Evolutionary conservation across 2,113 vertebrate species (phyloP).

Genomic region (Okapia johnstoni): DNA sequence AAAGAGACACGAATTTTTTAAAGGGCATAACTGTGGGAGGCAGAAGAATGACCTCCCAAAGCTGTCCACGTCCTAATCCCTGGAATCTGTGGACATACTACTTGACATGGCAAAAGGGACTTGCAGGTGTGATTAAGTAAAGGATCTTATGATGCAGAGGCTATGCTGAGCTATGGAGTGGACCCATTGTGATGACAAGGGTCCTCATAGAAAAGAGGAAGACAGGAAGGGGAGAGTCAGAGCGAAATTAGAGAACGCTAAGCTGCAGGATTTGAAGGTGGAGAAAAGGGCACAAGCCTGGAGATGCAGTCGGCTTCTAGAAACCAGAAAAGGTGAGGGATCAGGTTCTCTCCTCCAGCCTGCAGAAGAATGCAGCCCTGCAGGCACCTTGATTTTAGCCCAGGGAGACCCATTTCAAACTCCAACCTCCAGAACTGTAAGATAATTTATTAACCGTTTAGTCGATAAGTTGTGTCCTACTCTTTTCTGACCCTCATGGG

Average conservation of each 20-base stretch:
- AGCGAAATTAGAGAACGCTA: not conserved
- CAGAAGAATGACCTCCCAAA: not conserved
- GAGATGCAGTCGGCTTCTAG: not conserved
- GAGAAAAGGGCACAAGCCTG: not conserved
- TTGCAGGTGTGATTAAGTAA: not conserved
- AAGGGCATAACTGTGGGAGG: not conserved
- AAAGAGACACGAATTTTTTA: not conserved
- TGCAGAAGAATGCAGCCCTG: not conserved
- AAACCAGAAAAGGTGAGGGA: not conserved
- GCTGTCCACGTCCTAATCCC: not conserved
- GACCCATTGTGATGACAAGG: not conserved
- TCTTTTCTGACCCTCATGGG: not conserved
- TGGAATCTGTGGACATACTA: not conserved
- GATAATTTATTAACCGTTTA: not conserved
- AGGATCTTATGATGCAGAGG: not conserved
- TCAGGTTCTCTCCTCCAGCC: not conserved
- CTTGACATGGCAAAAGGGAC: not conserved
- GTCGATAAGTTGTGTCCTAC: not conserved
- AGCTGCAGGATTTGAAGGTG: not conserved
- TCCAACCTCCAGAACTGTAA: not conserved
- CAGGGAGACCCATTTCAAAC: not conserved
- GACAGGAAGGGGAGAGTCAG: not conserved
- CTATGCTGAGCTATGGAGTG: not conserved
- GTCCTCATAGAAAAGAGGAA: not conserved
- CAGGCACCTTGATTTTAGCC: not conserved